These are phyloP conservation scores for Trematocara unimaculatum DNA, from an alignment of 2,113 vertebrate species.

Conservation along the genomic window DNA sequence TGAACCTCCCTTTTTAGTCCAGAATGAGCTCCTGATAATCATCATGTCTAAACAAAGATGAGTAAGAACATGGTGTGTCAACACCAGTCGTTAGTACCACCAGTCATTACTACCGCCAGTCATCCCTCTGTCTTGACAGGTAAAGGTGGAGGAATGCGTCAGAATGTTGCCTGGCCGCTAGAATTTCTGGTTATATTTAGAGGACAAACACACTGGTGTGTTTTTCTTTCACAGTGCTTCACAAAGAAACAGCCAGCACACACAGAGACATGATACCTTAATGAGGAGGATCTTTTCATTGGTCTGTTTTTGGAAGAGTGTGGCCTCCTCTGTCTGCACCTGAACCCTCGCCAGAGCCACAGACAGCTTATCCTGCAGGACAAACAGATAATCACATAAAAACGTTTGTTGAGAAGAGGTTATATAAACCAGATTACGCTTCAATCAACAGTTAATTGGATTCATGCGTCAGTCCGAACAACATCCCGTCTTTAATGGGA, in stretches of 20 bases:
- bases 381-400: constrained; percentile 12
- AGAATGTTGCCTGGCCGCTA: background rate
- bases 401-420: background rate
- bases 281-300: constrained; percentile 63
- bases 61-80: constrained; percentile 3
- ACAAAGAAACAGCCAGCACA: background rate
- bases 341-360: constrained; percentile 48
- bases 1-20: background rate
- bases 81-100: rapidly evolving
- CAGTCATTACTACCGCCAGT: background rate
- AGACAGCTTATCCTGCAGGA: constrained; percentile 61
- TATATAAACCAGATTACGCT: constrained; percentile 5
- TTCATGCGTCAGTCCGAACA: background rate
- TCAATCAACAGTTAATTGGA: background rate
- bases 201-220: background rate
- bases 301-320: constrained; percentile 48
- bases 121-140: background rate
- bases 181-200: background rate
- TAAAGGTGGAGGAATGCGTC: background rate
- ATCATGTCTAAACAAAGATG: background rate
- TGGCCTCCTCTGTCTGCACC: constrained; percentile 57
- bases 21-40: background rate
- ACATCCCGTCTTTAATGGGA: background rate
- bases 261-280: constrained; percentile 44
- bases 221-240: background rate